Base-by-base conservation (phyloP, 35 echinoderm and acorn worm species). In the Ophiothrix spiculata region DNA sequence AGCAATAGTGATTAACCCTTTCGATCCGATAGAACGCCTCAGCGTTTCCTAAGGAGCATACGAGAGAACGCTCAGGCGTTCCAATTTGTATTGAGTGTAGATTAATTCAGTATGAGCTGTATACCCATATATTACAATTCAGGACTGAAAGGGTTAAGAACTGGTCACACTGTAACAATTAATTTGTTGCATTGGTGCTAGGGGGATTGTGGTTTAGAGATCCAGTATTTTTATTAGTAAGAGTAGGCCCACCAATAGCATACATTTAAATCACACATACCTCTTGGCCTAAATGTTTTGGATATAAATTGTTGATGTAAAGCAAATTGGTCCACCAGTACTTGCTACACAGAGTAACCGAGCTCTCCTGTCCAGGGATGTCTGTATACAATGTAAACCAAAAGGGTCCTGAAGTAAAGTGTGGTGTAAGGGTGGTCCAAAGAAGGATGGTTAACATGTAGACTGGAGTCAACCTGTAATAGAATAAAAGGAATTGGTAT, bases 401-500 rank as follows among this genome's bases (percentile, higher is more conserved):
- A 21, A 54, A 54, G 21, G 45, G 45, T 54, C 45, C 45, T 21
- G 8, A 29, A 76, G 13, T 15, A 80, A 80, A 34, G 37, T 11
- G 21, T 21, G 45, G 45, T 21, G 21, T 54, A 11, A 54, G 8
- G 45, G 21, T 11, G 8, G 21, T 54, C 45, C 45, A 54, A 31
- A 91, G 81, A 0, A 91, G 39, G 11, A 87, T 91, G 0, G 84
- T 87, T 4, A 83, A 75, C 32, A 78, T 75, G 17, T 80, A 38
- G 28, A 54, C 83, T 40, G 90, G 90, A 34, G 84, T 73, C 29
- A 91, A 49, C 36, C 90, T 91, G 84, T 1, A 91, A 79, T n/a
- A n/a, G n/a, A n/a, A n/a, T n/a, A n/a, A n/a, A n/a, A n/a, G n/a
- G n/a, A n/a, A n/a, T n/a, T n/a, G n/a, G n/a, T n/a, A n/a, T n/a